phyloP scores from a whole-genome alignment of 1,140 invertebrate species.

The Sesamia nonagrioides region DNA sequence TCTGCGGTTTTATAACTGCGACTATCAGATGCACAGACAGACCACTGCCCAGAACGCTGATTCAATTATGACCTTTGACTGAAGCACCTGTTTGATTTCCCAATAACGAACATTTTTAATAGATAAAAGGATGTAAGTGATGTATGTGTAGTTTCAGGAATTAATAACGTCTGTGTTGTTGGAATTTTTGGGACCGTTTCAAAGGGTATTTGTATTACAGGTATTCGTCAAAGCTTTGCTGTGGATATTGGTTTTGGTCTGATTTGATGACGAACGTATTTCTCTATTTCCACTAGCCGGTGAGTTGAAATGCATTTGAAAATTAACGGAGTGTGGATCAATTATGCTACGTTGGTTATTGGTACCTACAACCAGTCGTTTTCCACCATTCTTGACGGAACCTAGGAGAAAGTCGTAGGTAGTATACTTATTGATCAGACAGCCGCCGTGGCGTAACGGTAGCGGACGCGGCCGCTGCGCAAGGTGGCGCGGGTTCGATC shows the following conservation, averaged over 20 bases:
- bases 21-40: constrained; percentile 63
- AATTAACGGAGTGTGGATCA: too few species aligned
- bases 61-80: constrained; percentile 72
- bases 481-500: too few species aligned
- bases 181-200: background rate
- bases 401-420: too few species aligned
- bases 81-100: constrained; percentile 47
- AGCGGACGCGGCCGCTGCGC: too few species aligned
- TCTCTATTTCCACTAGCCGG: background rate
- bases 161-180: background rate
- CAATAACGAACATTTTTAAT: constrained; percentile 30
- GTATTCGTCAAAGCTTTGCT: constrained; percentile 9
- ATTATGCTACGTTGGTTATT: too few species aligned
- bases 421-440: too few species aligned
- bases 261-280: background rate
- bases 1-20: constrained; percentile 76
- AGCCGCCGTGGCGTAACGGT: too few species aligned
- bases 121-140: constrained; percentile 17
- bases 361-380: too few species aligned
- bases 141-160: background rate
- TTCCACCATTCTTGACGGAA: too few species aligned
- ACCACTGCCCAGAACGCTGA: constrained; percentile 65
- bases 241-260: background rate
- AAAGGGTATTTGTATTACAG: background rate
- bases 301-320: too few species aligned